Evolutionary conservation across 2,113 vertebrate genomes (phyloP).

Genomic region (Percina caprodes): DNA sequence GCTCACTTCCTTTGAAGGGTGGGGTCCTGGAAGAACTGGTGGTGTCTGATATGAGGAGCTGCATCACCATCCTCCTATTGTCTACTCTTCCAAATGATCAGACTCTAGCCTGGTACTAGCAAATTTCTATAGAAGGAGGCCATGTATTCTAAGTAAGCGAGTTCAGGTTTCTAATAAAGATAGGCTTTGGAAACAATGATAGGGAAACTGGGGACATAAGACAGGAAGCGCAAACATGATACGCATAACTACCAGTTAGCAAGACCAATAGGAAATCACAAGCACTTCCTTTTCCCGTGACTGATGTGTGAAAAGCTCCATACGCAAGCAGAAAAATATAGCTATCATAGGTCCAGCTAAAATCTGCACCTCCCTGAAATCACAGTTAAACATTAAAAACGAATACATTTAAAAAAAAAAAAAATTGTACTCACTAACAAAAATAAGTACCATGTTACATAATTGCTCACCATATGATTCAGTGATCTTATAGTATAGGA

Average conservation of each 20-base stretch:
- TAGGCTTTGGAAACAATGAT: slow-evolving; percentile 2
- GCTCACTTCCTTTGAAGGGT: slow-evolving; percentile 33
- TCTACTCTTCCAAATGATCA: background rate
- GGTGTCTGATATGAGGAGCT: slow-evolving; percentile 51
- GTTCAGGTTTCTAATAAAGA: slow-evolving; percentile 18
- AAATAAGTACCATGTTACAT: background rate
- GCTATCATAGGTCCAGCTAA: background rate
- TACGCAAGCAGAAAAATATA: background rate
- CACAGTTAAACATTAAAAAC: background rate
- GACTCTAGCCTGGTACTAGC: background rate
- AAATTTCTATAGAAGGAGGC: background rate
- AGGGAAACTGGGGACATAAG: slow-evolving; percentile 54
- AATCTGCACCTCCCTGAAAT: background rate
- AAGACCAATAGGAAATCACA: slow-evolving; percentile 53
- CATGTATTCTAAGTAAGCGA: background rate
- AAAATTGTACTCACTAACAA: background rate
- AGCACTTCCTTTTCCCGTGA: slow-evolving; percentile 52
- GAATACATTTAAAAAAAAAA: background rate
- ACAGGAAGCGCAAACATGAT: slow-evolving; percentile 64
- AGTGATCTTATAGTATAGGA: background rate
- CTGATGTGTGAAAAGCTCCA: slow-evolving; percentile 1
- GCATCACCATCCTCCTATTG: background rate
- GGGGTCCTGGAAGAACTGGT: slow-evolving; percentile 46
- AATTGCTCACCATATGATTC: background rate
- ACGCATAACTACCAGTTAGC: slow-evolving; percentile 40